Conservation (phyloP, 2,113 vertebrate genomes). For the Nothocercus nigrocapillus region DNA sequence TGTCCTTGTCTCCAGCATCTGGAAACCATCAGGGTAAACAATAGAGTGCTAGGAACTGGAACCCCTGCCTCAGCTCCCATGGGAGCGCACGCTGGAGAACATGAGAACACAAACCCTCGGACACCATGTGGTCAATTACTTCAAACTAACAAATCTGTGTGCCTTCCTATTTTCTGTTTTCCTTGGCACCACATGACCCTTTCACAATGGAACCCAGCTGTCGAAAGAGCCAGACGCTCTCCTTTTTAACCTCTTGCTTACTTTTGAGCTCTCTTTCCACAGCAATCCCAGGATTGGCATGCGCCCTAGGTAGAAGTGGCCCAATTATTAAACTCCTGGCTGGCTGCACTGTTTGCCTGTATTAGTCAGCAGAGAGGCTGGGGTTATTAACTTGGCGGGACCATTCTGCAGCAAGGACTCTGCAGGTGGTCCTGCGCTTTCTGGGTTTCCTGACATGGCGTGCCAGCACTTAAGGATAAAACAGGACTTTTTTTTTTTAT, state of each 20-base stretch:
- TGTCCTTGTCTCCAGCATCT: conserved; percentile 89
- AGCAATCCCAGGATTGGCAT: conserved; percentile 5
- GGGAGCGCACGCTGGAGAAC: conserved; percentile 85
- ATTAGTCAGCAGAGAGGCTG: conserved; percentile 58
- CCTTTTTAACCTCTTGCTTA: conserved; percentile 73
- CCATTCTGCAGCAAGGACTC: not conserved
- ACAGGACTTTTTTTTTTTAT: conserved; percentile 26
- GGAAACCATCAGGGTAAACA: conserved; percentile 96
- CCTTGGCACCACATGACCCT: conserved; percentile 80
- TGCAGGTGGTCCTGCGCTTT: conserved; percentile 57
- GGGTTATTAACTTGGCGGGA: conserved; percentile 47
- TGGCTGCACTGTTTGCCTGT: conserved; percentile 43
- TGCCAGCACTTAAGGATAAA: conserved; percentile 50
- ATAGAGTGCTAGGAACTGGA: conserved; percentile 88
- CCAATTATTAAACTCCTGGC: conserved; percentile 31
- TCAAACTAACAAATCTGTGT: conserved; percentile 84
- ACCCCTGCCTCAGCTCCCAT: conserved; percentile 83
- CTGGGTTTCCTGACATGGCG: conserved; percentile 35
- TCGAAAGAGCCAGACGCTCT: conserved; percentile 66
- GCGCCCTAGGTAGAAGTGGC: not conserved
- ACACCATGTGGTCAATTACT: conserved; percentile 87
- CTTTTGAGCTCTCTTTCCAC: conserved; percentile 34
- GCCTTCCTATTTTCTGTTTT: conserved; percentile 86
- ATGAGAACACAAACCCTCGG: conserved; percentile 83
- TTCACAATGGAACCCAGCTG: conserved; percentile 82